A percentile compares a stretch with the other conserved stretches of the same genome.
phyloP scores from a whole-genome alignment of 2,888 invertebrate species.

The Parnassius mnemosyne region DNA sequence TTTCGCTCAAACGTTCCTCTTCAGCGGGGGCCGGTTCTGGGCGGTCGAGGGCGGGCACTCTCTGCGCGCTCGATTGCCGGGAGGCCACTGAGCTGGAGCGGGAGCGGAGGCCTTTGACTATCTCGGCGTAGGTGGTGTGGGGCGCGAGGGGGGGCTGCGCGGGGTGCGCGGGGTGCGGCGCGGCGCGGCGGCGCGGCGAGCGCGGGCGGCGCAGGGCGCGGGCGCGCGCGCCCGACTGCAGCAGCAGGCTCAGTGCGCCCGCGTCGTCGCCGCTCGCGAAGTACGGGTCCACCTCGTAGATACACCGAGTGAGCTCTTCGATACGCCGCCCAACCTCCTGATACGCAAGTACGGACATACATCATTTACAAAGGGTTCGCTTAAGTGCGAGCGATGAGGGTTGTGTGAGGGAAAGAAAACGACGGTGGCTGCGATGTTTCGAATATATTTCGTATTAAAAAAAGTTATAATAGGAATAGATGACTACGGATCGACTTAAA shows the following conservation, averaged over 20 bases:
- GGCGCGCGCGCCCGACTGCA: slow-evolving; percentile 55
- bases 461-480: slow-evolving; percentile 62
- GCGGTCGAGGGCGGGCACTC: slow-evolving; percentile 30
- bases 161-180: slow-evolving; percentile 56
- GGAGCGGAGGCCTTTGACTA: slow-evolving; percentile 83
- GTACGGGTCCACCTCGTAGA: slow-evolving; percentile 88
- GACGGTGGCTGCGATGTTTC: slow-evolving; percentile 64
- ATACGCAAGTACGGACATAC: slow-evolving; percentile 81
- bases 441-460: slow-evolving; percentile 64
- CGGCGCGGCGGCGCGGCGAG: slow-evolving; percentile 44
- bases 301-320: slow-evolving; percentile 85
- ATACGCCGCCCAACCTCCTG: slow-evolving; percentile 87
- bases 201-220: slow-evolving; percentile 69
- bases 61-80: slow-evolving; percentile 43
- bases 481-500: slow-evolving; percentile 58
- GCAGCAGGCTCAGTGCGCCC: slow-evolving; percentile 71
- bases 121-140: slow-evolving; percentile 87
- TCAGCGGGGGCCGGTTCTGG: slow-evolving; percentile 31
- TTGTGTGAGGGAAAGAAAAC: slow-evolving; percentile 60
- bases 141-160: slow-evolving; percentile 83
- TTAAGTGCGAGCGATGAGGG: slow-evolving; percentile 40
- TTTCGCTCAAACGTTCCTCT: slow-evolving; percentile 41
- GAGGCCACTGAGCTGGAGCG: slow-evolving; percentile 60
- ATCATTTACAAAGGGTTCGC: slow-evolving; percentile 69
- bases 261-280: slow-evolving; percentile 83